Evolutionary conservation across 2,113 vertebrate genomes (phyloP).

Genomic region (Vulpes vulpes): DNA sequence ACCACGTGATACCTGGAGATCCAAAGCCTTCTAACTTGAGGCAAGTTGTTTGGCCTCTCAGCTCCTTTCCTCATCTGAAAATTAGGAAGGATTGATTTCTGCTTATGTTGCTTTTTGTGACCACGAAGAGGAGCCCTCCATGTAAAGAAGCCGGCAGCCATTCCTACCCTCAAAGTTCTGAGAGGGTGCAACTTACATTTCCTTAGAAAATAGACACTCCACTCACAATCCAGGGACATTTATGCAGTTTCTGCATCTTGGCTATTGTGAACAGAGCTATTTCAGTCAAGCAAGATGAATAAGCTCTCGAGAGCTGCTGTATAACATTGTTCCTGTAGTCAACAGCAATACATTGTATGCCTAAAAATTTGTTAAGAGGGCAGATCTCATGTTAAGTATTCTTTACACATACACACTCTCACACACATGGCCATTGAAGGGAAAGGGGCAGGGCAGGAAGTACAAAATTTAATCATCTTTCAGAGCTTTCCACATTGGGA

Average conservation of each 20-base stretch:
- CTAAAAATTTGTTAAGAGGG: not conserved
- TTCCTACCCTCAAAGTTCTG: not conserved
- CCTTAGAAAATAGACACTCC: not conserved
- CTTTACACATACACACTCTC: not conserved
- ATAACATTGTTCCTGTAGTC: not conserved
- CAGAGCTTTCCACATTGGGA: constrained; percentile 61
- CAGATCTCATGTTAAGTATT: constrained; percentile 3
- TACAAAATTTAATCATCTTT: constrained; percentile 65
- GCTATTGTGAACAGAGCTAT: not conserved
- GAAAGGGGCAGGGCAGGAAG: constrained; percentile 32
- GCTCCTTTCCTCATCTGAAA: not conserved
- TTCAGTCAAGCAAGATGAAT: constrained; percentile 24
- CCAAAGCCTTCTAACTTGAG: not conserved
- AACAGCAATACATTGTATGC: not conserved
- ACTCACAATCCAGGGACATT: not conserved
- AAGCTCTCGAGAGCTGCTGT: not conserved
- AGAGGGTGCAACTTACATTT: not conserved
- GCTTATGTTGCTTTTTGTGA: not conserved
- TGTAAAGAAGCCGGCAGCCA: not conserved
- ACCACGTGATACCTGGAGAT: not conserved
- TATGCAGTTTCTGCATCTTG: not conserved
- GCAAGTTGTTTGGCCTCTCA: not conserved
- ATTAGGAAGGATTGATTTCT: not conserved
- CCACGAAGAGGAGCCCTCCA: not conserved
- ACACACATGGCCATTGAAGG: not conserved